Base-by-base conservation (phyloP, 1,140 invertebrate species). In the Sarcophaga bullata region DNA sequence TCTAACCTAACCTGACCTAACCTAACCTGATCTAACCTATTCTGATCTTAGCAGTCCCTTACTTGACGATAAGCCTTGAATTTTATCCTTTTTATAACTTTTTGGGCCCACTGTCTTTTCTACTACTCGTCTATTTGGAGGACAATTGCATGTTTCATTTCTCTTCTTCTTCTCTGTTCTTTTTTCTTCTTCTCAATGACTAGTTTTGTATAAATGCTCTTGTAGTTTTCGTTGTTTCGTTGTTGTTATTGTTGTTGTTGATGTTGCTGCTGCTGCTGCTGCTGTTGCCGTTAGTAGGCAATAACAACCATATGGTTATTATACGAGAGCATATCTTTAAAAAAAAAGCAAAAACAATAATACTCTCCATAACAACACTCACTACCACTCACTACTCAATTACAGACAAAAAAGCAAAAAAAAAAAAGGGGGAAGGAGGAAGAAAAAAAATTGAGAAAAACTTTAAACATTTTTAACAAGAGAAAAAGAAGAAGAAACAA, bases 221-320 rank as follows among this genome's bases (percentile, higher is more conserved):
- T 62, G 4, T 17, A 62, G n/a, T 62, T 62, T 19, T 52, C 6
- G 13, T 58, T 58, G 3, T 58, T 15, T 58, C 9, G 8, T 58
- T 58, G 11, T 19, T 68, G 17, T 17, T 11, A 50, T 50, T 50
- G 6, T 50, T 68, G 15, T 19, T 19, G 3, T 19, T n/a, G n/a
- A n/a, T 68, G 15, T 17, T 68, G n/a, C n/a, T 19, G 5, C 6
- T 19, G 4, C 62, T 68, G 62, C 49, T 0, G 8, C 50, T 13
- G 13, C 6, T 52, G 50, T 17, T 25, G 17, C 17, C 62, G 62
- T 52, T 37, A 37, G 25, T 37, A 37, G 25, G 25, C 15, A 58
- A 58, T 58, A 58, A n/a, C 54, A 58, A 58, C 54, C 54, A 58
- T 58, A 58, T 58, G 54, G 54, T 58, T 58, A 58, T 58, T 58